Conservation (phyloP, 2,797 vertebrate species). For the Melanotaenia parkinsoni region DNA sequence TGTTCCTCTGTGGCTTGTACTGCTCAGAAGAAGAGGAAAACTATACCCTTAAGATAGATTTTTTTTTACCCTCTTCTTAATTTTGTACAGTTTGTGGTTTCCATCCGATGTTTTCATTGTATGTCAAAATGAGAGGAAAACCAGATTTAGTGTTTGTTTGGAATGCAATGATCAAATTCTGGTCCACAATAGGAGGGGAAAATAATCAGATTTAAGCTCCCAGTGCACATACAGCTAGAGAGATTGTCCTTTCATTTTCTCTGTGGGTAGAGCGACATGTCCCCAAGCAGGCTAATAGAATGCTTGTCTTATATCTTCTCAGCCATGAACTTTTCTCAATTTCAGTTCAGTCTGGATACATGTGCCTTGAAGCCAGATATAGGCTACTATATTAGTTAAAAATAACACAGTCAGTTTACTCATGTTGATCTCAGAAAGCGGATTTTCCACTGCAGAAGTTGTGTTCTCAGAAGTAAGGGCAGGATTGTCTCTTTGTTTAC, state of each 20-base stretch:
- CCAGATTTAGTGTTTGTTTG: conserved; percentile 60
- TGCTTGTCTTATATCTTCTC: conserved; percentile 70
- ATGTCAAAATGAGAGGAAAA: conserved; percentile 44
- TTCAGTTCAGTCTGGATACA: conserved; percentile 49
- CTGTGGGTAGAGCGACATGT: conserved; percentile 57
- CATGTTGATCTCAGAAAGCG: conserved; percentile 32
- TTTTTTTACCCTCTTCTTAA: not conserved
- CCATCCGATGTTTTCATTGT: conserved; percentile 43
- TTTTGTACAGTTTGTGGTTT: conserved; percentile 7
- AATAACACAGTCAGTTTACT: conserved; percentile 40
- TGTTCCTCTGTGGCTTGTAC: conserved; percentile 45
- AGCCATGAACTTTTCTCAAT: conserved; percentile 72
- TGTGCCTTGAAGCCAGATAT: conserved; percentile 49
- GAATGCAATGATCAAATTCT: conserved; percentile 62
- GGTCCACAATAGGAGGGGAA: conserved; percentile 56
- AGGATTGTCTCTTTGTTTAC: conserved; percentile 5
- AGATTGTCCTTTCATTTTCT: conserved; percentile 71
- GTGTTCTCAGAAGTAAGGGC: not conserved
- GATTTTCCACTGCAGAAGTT: not conserved
- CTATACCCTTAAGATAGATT: conserved; percentile 13
- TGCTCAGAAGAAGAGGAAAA: conserved; percentile 53
- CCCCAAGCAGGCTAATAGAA: conserved; percentile 66
- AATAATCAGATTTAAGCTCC: conserved; percentile 67
- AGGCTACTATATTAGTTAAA: conserved; percentile 13
- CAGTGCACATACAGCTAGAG: conserved; percentile 44